A percentile compares a stretch with the other conserved stretches of the same genome.
Evolutionary conservation across 2,797 vertebrate species (phyloP).

Genomic region (Masticophis lateralis): DNA sequence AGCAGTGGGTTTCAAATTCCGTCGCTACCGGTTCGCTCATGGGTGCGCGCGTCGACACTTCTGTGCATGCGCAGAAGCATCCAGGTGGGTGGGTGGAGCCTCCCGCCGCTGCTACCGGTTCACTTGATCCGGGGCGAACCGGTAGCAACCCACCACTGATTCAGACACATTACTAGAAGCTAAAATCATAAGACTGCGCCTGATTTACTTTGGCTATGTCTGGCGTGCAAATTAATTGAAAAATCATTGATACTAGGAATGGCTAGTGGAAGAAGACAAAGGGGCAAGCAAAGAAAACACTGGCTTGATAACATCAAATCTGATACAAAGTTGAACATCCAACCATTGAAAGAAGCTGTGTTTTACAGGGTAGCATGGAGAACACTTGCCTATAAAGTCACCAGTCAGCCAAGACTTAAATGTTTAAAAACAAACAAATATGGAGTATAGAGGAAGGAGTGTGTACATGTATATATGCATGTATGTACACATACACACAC

Average conservation of each 20-base stretch:
- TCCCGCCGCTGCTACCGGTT: too few species aligned
- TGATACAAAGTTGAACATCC: not conserved
- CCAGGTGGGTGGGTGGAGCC: too few species aligned
- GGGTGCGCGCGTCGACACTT: too few species aligned
- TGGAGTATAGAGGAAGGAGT: not conserved
- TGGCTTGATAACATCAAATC: not conserved
- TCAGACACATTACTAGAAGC: not conserved
- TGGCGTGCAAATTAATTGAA: not conserved
- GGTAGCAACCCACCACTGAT: too few species aligned
- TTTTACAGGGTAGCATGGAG: not conserved
- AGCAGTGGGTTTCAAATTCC: too few species aligned
- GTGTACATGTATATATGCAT: not conserved
- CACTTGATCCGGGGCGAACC: too few species aligned
- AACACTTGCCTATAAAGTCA: not conserved
- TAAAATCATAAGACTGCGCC: not conserved
- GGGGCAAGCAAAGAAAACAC: not conserved
- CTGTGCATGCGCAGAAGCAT: too few species aligned
- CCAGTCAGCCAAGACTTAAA: not conserved
- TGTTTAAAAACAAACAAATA: not conserved
- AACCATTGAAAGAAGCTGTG: not conserved
- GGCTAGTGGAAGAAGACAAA: not conserved
- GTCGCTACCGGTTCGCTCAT: too few species aligned
- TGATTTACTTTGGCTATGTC: not conserved
- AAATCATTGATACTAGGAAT: too few species aligned
- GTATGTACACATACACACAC: not conserved